Evolutionary conservation across 2,797 vertebrate genomes (phyloP).

Genomic region (Taeniopygia guttata): DNA sequence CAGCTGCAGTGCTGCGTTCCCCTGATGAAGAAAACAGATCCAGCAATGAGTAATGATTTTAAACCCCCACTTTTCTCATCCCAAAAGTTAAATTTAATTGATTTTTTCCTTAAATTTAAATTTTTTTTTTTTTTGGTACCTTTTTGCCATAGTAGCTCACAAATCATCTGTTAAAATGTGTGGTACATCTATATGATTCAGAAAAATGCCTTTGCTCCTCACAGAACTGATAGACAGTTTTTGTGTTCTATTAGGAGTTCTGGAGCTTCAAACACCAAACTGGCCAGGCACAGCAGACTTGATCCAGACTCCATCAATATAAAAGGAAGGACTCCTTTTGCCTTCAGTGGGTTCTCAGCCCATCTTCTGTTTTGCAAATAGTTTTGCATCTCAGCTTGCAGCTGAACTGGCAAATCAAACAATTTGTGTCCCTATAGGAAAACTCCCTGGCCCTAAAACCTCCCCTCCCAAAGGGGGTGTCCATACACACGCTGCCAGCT

Average conservation of each 20-base stretch:
- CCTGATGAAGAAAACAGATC: constrained; percentile 40
- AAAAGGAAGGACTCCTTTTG: not conserved
- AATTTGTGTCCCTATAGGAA: not conserved
- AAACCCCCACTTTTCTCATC: not conserved
- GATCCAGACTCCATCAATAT: not conserved
- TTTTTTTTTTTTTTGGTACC: not conserved
- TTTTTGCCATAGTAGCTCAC: not conserved
- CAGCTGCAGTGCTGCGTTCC: not conserved
- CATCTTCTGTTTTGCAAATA: not conserved
- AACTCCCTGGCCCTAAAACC: not conserved
- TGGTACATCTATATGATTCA: not conserved
- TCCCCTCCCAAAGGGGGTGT: not conserved
- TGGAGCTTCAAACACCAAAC: not conserved
- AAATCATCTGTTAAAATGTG: constrained; percentile 26
- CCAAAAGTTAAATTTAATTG: not conserved
- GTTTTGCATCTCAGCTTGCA: not conserved
- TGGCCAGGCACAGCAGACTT: not conserved
- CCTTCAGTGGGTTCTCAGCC: not conserved
- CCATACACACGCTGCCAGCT: not conserved
- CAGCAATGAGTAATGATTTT: not conserved
- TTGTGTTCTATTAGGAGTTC: not conserved
- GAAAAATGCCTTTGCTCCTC: not conserved
- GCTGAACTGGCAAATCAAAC: not conserved
- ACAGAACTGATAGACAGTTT: not conserved
- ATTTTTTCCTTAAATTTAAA: not conserved